Evolutionary conservation across 2,113 vertebrate species (phyloP).

Genomic region (Callipepla californica): DNA sequence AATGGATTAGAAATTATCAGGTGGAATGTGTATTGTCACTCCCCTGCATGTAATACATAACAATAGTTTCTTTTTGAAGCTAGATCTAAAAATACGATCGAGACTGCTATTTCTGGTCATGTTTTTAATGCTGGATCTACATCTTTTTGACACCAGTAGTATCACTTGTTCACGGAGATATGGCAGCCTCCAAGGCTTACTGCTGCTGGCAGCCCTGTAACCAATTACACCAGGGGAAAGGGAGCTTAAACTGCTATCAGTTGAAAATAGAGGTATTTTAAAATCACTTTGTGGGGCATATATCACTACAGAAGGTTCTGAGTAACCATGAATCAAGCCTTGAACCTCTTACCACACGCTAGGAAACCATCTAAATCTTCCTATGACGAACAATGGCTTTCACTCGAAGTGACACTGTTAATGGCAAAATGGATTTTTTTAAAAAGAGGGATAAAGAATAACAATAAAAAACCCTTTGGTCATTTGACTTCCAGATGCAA

Average conservation of each 20-base stretch:
- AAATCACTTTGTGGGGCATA: constrained; percentile 45
- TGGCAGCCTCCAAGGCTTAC: background rate
- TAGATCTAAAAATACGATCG: background rate
- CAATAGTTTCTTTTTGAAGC: background rate
- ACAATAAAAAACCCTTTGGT: constrained; percentile 13
- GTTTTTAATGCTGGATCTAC: background rate
- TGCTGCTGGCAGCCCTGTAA: background rate
- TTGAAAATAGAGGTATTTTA: constrained; percentile 43
- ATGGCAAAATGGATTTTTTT: constrained; percentile 37
- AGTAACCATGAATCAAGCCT: constrained; percentile 55
- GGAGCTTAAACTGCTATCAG: background rate
- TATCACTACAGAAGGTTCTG: constrained; percentile 25
- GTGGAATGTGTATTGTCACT: background rate
- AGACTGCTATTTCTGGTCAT: background rate
- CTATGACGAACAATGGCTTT: constrained; percentile 51
- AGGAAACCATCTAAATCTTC: constrained; percentile 49
- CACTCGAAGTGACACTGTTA: constrained; percentile 21
- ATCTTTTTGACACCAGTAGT: background rate
- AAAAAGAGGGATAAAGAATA: background rate
- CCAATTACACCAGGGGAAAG: background rate
- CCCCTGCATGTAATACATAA: background rate
- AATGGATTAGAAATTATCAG: background rate
- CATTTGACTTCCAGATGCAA: constrained; percentile 53
- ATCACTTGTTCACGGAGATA: background rate
- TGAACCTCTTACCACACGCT: constrained; percentile 28